Conservation (phyloP, 2,888 invertebrate species). For the Meiosimyza platycephala region DNA sequence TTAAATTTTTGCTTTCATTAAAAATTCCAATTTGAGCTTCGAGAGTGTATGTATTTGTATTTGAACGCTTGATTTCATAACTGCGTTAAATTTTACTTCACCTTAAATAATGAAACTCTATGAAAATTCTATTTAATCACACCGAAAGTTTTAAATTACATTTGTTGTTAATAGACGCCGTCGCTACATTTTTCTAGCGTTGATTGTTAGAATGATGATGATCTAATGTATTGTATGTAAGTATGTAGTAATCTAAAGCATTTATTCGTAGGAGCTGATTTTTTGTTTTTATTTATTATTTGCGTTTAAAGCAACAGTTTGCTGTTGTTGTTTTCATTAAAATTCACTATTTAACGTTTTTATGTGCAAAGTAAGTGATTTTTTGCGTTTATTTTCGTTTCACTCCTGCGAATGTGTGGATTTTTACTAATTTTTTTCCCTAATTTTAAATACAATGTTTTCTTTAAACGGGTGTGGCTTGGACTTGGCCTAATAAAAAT, state of each 20-base stretch:
- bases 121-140: not conserved
- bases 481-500: too few relatives aligned
- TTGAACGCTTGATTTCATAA: too few relatives aligned
- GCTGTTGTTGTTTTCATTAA: not conserved
- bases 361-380: too few relatives aligned
- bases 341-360: not conserved
- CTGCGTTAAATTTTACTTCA: too few relatives aligned
- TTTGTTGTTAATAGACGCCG: not conserved
- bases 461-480: too few relatives aligned
- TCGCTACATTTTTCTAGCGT: constrained; percentile 18
- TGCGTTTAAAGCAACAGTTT: constrained; percentile 10
- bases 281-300: constrained; percentile 38
- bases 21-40: too few relatives aligned
- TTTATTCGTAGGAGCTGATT: constrained; percentile 42
- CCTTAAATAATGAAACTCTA: too few relatives aligned
- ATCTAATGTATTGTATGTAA: constrained; percentile 40
- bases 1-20: too few relatives aligned
- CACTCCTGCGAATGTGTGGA: too few relatives aligned
- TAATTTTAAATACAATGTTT: not conserved
- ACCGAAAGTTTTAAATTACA: constrained; percentile 8
- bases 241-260: constrained; percentile 24
- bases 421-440: not conserved
- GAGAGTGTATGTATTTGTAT: too few relatives aligned
- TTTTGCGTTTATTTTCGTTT: too few relatives aligned
- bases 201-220: constrained; percentile 16